Base-by-base conservation (phyloP, 2,888 invertebrate genomes). In the Zaprionus obscuricornis region DNA sequence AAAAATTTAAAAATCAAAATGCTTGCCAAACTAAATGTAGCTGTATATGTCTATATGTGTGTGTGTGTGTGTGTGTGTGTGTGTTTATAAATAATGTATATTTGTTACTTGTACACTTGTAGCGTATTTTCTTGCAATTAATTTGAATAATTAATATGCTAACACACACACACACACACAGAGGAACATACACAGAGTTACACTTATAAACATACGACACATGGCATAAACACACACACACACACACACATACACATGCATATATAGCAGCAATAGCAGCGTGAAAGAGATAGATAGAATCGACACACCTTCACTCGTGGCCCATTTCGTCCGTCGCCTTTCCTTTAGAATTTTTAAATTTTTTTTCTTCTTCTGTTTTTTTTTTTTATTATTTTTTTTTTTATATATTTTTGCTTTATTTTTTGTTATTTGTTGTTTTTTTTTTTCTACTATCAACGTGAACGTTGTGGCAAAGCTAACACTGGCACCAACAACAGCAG, bases 101-200 rank as follows among this genome's bases (percentile, higher is more conserved):
- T 26, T 17, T 11, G 26, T 11, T n/a, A 18, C 10, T 31, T 20
- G 58, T 55, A 46, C 59, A 75, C 59, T 69, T 57, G 65, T 58
- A 58, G 56, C 72, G 58, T 68, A 71, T 73, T 58, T n/a, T 58
- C 49, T 57, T 65, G 68, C 74, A 82, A 82, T 85, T 79, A 82
- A 72, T 85, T 79, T 78, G 56, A 85, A 82, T 85, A 74, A 82
- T 85, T 85, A 85, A 78, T 82, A 81, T 77, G 65, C 49, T 26
- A 47, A 52, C 57, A 50, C 33, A 58, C 46, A 55, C 34, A 55
- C 27, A 40, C 20, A 58, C 49, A 42, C 27, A 42, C 51, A 40
- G 17, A 68, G 24, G 49, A 33, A 13, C 1, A 34, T 26, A 56
- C n/a, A 34, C 7, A 47, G 17, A 26, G 27, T 37, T 20, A 50